Evolutionary conservation across 2,797 vertebrate genomes (phyloP).

Genomic region (Oreochromis grahami): DNA sequence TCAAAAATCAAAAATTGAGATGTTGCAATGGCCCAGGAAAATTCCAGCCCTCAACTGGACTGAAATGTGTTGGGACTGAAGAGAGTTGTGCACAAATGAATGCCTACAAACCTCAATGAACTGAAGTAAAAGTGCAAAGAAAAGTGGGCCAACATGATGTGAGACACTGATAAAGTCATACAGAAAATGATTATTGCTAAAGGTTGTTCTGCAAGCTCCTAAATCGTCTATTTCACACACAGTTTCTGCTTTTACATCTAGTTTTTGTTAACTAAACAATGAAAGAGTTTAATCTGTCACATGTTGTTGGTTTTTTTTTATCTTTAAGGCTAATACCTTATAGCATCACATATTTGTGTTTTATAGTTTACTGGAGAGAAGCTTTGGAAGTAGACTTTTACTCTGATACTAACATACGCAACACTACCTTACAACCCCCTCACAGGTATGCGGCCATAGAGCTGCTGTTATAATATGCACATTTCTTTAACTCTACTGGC

Average conservation of each 20-base stretch:
- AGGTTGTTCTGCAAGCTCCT: neutral
- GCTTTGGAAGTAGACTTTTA: neutral
- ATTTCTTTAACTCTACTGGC: neutral
- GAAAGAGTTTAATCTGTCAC: neutral
- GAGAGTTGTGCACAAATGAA: neutral
- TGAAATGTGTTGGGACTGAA: neutral
- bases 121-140: neutral
- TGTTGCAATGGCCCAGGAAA: neutral
- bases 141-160: neutral
- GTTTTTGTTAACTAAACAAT: neutral
- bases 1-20: neutral
- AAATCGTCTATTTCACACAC: neutral
- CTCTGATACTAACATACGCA: neutral
- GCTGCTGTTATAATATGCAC: neutral
- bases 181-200: neutral
- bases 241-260: neutral
- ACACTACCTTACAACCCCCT: neutral
- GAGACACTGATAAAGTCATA: neutral
- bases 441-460: neutral
- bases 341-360: neutral
- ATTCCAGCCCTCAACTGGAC: neutral
- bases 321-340: neutral
- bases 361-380: neutral
- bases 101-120: neutral
- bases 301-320: neutral